Conservation (phyloP, 2,888 invertebrate genomes). For the Priapulus caudatus region DNA sequence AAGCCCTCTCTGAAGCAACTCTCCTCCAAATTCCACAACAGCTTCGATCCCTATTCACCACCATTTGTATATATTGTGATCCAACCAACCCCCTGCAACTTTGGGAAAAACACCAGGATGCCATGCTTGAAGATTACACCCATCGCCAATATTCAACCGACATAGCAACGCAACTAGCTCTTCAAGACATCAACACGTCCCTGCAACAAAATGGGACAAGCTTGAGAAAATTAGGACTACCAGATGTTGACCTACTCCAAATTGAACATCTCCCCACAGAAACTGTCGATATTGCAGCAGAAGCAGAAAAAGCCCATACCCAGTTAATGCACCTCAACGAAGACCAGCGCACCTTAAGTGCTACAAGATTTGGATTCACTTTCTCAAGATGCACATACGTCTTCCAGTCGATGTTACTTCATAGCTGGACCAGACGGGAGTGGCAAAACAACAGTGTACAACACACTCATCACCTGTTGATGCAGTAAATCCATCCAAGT, state of each 20-base stretch:
- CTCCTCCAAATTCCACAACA: background rate
- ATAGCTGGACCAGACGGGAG: constrained; percentile 6
- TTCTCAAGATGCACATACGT: too few relatives aligned
- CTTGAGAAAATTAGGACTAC: background rate
- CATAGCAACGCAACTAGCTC: background rate
- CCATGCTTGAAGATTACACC: background rate
- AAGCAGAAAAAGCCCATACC: too few relatives aligned
- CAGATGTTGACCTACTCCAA: background rate
- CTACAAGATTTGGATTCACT: too few relatives aligned
- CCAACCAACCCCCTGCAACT: background rate
- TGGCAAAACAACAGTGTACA: constrained; percentile 8
- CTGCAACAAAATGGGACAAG: background rate
- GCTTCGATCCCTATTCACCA: background rate
- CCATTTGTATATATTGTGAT: background rate
- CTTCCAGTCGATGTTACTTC: constrained; percentile 7
- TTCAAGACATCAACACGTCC: background rate
- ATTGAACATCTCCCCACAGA: too few relatives aligned
- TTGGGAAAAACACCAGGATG: background rate
- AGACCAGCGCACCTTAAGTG: too few relatives aligned
- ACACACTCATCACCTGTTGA: too few relatives aligned
- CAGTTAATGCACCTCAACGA: too few relatives aligned
- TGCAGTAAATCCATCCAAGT: too few relatives aligned
- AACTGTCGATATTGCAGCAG: too few relatives aligned
- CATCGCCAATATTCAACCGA: background rate
- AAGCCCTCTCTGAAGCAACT: constrained; percentile 4